A percentile compares a stretch with the other conserved stretches of the same genome.
These are phyloP conservation scores for Neoitamus cyanurus DNA, from an alignment of 2,888 invertebrate species.

Conservation along the genomic window DNA sequence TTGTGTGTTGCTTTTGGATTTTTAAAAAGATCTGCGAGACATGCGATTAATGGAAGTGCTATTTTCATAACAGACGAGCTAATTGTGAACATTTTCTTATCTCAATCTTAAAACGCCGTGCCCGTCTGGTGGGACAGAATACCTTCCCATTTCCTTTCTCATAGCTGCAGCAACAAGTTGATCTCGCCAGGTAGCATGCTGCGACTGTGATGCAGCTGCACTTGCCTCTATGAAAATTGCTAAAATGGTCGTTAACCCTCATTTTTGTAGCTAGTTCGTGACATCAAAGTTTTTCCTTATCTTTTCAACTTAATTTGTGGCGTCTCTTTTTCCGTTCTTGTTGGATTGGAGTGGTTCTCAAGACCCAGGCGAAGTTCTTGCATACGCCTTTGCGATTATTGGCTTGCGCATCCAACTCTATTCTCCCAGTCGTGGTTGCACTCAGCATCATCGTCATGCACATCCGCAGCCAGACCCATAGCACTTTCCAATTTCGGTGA, in stretches of 20 bases:
- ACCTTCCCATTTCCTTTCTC: background rate
- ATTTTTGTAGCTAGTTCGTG: constrained; percentile 32
- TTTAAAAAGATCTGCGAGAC: background rate
- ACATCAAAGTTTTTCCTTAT: constrained; percentile 6
- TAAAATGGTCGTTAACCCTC: constrained; percentile 42
- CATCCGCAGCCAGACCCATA: background rate
- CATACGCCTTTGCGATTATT: background rate
- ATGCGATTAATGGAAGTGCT: background rate
- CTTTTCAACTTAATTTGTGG: constrained; percentile 7
- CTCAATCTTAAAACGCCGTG: background rate
- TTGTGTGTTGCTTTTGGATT: background rate
- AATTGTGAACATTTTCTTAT: background rate
- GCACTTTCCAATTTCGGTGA: background rate
- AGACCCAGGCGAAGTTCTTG: background rate
- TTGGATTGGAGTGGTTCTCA: background rate
- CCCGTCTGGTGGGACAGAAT: background rate
- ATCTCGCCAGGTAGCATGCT: background rate
- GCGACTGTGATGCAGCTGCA: background rate
- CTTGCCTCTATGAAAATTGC: constrained; percentile 5
- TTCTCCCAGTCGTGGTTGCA: background rate
- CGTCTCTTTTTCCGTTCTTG: background rate
- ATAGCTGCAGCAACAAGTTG: background rate
- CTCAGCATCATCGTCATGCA: background rate
- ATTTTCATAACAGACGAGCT: background rate
- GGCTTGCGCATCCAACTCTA: background rate